Conservation (phyloP, 2,113 vertebrate genomes). For the Acinonyx jubatus region DNA sequence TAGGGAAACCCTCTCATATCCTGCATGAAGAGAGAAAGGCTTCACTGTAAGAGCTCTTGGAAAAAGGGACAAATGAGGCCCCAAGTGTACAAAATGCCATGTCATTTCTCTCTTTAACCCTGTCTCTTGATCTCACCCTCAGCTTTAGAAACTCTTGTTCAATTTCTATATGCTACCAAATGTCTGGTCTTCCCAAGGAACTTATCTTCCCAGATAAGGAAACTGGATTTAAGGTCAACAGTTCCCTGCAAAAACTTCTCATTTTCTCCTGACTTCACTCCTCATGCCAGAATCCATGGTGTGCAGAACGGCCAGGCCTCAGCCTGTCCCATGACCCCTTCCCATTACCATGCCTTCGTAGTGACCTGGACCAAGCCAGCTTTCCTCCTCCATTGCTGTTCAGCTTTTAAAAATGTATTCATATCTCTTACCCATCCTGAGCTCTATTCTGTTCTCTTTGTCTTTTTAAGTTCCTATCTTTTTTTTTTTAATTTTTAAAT, state of each 20-base stretch:
- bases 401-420: neutral
- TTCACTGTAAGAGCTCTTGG: neutral
- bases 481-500: neutral
- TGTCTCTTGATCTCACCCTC: neutral
- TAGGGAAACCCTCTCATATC: neutral
- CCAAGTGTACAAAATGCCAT: no score
- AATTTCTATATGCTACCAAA: neutral
- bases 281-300: rapidly evolving
- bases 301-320: rapidly evolving
- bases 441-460: neutral
- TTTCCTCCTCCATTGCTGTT: neutral
- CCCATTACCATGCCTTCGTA: rapidly evolving
- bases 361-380: rapidly evolving
- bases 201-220: neutral
- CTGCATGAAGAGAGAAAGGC: neutral
- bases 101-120: no score
- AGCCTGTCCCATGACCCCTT: rapidly evolving
- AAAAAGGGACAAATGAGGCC: neutral
- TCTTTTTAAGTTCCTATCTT: neutral
- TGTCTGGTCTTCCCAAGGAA: neutral
- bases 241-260: neutral
- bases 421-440: neutral
- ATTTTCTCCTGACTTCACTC: rapidly evolving
- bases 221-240: rapidly evolving
- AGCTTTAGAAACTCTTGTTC: neutral